phyloP scores from a whole-genome alignment of 2,113 vertebrate genomes.

The Catharus minimus region DNA sequence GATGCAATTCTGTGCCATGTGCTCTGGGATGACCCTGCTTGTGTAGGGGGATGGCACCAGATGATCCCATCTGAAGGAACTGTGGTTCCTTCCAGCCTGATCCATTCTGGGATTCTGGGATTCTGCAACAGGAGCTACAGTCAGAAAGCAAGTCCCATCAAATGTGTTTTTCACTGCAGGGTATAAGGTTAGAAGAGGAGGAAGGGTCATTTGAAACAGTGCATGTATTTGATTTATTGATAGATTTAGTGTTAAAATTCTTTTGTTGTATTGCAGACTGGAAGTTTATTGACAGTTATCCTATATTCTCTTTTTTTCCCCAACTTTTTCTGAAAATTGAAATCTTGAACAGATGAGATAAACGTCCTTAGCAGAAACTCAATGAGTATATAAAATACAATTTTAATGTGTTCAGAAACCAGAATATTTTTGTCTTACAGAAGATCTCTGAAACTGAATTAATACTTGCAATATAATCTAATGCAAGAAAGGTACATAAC shows the following conservation, averaged over 20 bases:
- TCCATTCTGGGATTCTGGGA: background rate
- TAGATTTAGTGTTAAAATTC: background rate
- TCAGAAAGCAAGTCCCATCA: background rate
- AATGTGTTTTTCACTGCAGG: background rate
- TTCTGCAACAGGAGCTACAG: background rate
- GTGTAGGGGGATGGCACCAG: too few relatives aligned
- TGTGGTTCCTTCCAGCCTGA: background rate
- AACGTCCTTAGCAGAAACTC: background rate
- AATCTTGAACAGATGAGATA: background rate
- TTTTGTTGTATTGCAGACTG: background rate
- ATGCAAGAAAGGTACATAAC: background rate
- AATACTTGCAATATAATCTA: background rate
- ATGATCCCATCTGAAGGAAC: background rate
- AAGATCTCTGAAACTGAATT: background rate
- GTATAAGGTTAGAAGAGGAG: background rate
- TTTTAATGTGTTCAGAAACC: background rate
- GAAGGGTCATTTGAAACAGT: background rate
- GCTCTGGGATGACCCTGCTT: accelerated
- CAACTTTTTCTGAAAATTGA: background rate
- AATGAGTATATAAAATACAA: background rate
- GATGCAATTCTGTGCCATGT: accelerated
- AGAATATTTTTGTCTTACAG: background rate
- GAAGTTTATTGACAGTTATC: background rate
- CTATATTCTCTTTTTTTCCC: background rate
- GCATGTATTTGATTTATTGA: background rate